phyloP scores from a whole-genome alignment of 2,113 vertebrate species.

The Oxygymnocypris stewartii region DNA sequence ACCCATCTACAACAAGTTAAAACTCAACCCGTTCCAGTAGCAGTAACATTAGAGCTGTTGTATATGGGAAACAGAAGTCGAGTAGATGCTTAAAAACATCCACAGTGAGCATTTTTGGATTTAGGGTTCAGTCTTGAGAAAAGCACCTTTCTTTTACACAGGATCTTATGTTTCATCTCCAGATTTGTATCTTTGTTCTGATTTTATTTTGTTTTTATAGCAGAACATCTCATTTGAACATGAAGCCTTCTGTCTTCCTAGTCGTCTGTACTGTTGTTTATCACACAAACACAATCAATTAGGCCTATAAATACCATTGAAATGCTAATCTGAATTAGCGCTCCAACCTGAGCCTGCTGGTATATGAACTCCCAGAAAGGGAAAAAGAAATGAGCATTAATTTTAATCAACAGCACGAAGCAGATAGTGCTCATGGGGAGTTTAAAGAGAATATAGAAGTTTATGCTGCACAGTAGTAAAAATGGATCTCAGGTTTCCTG shows the following conservation, averaged over 20 bases:
- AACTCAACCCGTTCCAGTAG: not conserved
- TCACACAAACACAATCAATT: slow-evolving; percentile 16
- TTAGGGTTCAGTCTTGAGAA: not conserved
- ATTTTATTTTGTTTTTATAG: slow-evolving; percentile 8
- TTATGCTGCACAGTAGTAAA: not conserved
- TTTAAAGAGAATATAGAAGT: not conserved
- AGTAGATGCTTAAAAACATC: slow-evolving; percentile 7
- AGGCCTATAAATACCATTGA: slow-evolving; percentile 20
- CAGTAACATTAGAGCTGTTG: not conserved
- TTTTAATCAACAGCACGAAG: not conserved
- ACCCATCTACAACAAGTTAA: not conserved
- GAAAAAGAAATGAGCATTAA: not conserved
- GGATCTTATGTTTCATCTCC: not conserved
- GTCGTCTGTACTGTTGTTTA: not conserved
- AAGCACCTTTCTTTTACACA: not conserved
- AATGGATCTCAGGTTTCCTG: slow-evolving; percentile 5
- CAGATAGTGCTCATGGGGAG: not conserved
- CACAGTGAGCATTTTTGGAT: not conserved
- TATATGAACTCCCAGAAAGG: slow-evolving; percentile 8
- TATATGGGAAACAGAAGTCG: not conserved
- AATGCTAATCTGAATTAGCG: slow-evolving; percentile 17
- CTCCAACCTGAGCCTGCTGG: not conserved
- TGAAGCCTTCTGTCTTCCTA: not conserved
- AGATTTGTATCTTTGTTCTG: not conserved
- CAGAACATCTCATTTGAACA: slow-evolving; percentile 1